Percentiles rank a stretch among this genome's conserved stretches.
These are phyloP conservation scores for Parazoanthus swiftii DNA, from an alignment of 92 coral and sea anemone species.

Conservation along the genomic window DNA sequence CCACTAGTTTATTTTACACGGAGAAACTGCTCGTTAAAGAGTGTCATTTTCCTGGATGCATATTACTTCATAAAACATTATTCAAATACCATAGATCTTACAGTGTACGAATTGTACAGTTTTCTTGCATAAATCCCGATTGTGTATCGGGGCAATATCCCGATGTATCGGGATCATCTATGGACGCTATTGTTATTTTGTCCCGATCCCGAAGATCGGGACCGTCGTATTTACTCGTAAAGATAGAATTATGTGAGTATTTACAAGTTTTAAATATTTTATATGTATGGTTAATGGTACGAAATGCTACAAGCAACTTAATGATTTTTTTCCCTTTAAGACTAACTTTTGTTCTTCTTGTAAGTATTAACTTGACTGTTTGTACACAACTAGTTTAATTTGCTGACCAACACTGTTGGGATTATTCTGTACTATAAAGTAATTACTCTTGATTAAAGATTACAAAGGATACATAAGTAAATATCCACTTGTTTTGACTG, in stretches of 20 bases:
- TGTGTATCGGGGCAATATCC: slow-evolving; percentile 15
- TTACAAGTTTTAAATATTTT: too few relatives aligned
- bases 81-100: slow-evolving; percentile 26
- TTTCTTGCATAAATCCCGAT: slow-evolving; percentile 33
- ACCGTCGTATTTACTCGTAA: too few relatives aligned
- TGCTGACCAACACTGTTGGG: slow-evolving; percentile 13
- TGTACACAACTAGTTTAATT: slow-evolving; percentile 14
- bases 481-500: neutral
- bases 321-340: neutral
- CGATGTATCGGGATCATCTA: slow-evolving; percentile 23
- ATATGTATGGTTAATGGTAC: neutral
- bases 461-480: neutral
- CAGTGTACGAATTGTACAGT: slow-evolving; percentile 14
- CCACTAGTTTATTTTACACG: slow-evolving; percentile 22
- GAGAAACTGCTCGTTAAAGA: slow-evolving; percentile 10
- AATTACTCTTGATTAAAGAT: slow-evolving; percentile 13
- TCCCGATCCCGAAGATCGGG: too few relatives aligned
- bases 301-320: neutral
- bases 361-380: slow-evolving; percentile 13
- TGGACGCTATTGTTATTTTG: too few relatives aligned
- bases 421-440: slow-evolving; percentile 1
- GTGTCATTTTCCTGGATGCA: slow-evolving; percentile 26
- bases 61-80: slow-evolving; percentile 17
- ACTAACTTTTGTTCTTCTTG: slow-evolving; percentile 1
- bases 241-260: too few relatives aligned